Conservation (phyloP, 2,888 invertebrate species). For the Dasypogon diadema region DNA sequence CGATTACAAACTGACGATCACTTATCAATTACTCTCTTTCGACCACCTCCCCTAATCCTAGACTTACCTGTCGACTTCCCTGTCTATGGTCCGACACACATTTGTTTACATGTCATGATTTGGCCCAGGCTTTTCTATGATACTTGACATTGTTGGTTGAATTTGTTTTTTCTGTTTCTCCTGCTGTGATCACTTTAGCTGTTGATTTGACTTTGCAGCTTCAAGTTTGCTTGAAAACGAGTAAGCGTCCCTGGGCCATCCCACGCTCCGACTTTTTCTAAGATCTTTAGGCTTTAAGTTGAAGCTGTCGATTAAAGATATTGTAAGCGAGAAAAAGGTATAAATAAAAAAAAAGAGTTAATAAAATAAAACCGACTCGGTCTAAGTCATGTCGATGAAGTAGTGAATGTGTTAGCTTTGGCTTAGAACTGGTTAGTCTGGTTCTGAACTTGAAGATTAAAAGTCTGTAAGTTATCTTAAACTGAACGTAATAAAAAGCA, state of each 20-base stretch:
- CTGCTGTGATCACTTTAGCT: constrained; percentile 22
- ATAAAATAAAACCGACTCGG: constrained; percentile 38
- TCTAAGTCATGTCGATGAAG: constrained; percentile 1
- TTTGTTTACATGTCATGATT: constrained; percentile 29
- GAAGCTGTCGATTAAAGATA: constrained; percentile 46
- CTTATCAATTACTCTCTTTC: constrained; percentile 1
- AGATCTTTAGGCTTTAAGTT: constrained; percentile 34
- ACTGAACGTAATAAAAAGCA: constrained; percentile 43
- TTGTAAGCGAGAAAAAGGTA: constrained; percentile 24
- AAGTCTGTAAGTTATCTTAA: constrained; percentile 37
- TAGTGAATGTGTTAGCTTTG: constrained; percentile 30
- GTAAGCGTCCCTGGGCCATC: constrained; percentile 47
- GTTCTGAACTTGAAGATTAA: constrained; percentile 50
- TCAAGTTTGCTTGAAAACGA: constrained; percentile 23
- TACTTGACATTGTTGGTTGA: constrained; percentile 42
- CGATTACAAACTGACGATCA: constrained; percentile 17
- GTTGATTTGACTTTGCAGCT: constrained; percentile 6
- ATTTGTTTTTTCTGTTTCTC: constrained; percentile 20
- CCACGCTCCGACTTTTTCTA: constrained; percentile 25
- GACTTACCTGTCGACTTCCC: not conserved
- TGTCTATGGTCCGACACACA: not conserved
- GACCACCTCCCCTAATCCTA: too few species aligned
- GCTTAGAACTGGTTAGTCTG: constrained; percentile 49
- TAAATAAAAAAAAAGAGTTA: constrained; percentile 8
- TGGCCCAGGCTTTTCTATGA: constrained; percentile 15